Base-by-base conservation (phyloP, 2,797 vertebrate genomes). In the Apogon hyalosoma region DNA sequence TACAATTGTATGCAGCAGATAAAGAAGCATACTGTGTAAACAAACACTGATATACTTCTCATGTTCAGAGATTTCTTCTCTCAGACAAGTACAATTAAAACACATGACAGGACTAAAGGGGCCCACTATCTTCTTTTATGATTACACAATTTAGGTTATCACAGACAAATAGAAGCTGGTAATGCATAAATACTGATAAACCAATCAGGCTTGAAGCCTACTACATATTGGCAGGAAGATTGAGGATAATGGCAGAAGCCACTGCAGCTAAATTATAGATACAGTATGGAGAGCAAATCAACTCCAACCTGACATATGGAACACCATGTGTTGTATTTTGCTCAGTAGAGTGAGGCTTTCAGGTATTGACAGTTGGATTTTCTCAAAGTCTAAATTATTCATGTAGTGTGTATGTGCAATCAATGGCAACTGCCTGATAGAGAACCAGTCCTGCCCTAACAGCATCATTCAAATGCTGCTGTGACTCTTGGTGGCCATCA, bases 311-410 rank as follows among this genome's bases (percentile, higher is more conserved):
- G 47, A 31, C 56, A 40, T 69, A 75, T 64, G 64, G 67, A 62
- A 82, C 70, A 55, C 70, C 58, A 49, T 66, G 16, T 13, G 67
- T 47, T 66, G 63, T 76, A 84, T 86, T 73, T 73, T 66, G 65
- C 69, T 83, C 86, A 77, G 80, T 79, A 84, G 77, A 33, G 21
- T 24, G 31, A 90, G 73, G 90, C 87, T 94, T 92, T 93, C 88
- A 92, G 85, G 88, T 93, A 93, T 93, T 77, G 92, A 92, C 85
- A 83, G 83, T 85, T 79, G 80, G 87, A 78, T 86, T 85, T 45
- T 83, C 67, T 89, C 88, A 77, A 84, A 75, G 61, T 36, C 70
- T 93, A 79, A 90, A 94, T 94, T 91, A 94, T 94, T 93, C 84
- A 95, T 93, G 85, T 42, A 69, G 63, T 69, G 69, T 70, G 57